These are phyloP conservation scores for Copsychus sechellarum DNA, from an alignment of 2,113 vertebrate genomes.

Conservation along the genomic window DNA sequence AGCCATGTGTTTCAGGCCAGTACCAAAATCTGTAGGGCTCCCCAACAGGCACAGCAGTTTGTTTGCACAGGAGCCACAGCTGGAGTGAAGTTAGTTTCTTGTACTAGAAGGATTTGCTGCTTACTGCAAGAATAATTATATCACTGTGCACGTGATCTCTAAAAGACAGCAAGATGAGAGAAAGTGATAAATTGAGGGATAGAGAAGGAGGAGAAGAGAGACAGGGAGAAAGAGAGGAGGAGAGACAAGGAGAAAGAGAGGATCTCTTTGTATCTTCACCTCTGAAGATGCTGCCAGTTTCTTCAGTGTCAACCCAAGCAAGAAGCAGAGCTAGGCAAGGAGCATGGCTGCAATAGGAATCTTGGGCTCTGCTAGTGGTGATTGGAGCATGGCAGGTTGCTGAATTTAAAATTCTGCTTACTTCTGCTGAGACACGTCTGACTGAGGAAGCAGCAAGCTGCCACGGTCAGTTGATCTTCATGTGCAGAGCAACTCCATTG, in stretches of 20 bases:
- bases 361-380: background rate
- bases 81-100: background rate
- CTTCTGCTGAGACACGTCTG: background rate
- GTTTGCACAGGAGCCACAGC: background rate
- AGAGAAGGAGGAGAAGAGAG: no score
- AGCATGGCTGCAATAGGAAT: background rate
- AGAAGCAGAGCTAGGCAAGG: background rate
- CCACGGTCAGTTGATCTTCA: background rate
- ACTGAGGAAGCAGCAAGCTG: background rate
- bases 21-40: background rate
- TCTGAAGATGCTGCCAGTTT: background rate
- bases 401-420: background rate
- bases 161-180: background rate
- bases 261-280: background rate
- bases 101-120: background rate
- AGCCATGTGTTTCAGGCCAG: background rate
- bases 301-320: background rate
- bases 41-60: background rate
- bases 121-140: background rate
- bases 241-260: no score
- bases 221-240: background rate
- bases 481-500: background rate
- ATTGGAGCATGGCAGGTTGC: background rate
- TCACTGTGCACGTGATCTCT: background rate
- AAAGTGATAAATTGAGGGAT: background rate